These are phyloP conservation scores for Leptobrachium leishanense DNA, from an alignment of 2,113 vertebrate genomes.

Conservation along the genomic window DNA sequence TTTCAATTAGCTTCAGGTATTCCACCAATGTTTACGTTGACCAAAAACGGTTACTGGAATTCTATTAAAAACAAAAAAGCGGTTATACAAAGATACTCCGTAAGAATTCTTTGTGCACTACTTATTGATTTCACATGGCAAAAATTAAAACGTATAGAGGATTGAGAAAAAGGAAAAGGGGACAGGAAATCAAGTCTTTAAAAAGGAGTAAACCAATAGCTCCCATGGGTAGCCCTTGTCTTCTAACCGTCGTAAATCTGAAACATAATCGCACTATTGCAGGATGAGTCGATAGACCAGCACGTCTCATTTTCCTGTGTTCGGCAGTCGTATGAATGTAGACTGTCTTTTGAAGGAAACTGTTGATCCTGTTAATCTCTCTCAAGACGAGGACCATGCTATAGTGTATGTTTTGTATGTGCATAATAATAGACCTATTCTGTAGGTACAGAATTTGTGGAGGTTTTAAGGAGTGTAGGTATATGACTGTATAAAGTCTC, in stretches of 20 bases:
- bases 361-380: slow-evolving; percentile 40
- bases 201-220: slow-evolving; percentile 67
- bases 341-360: slow-evolving; percentile 25
- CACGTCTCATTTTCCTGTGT: slow-evolving; percentile 53
- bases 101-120: too few species aligned
- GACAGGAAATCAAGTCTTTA: slow-evolving; percentile 50
- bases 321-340: slow-evolving; percentile 36
- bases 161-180: slow-evolving; percentile 14
- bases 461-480: not conserved
- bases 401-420: slow-evolving; percentile 4
- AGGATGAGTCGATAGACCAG: slow-evolving; percentile 62
- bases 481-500: not conserved
- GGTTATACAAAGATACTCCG: not conserved
- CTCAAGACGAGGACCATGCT: slow-evolving; percentile 13
- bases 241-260: slow-evolving; percentile 69
- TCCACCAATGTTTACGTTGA: slow-evolving; percentile 57
- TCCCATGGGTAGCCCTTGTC: slow-evolving; percentile 61
- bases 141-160: slow-evolving; percentile 11
- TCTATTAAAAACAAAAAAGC: not conserved
- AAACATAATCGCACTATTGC: slow-evolving; percentile 65
- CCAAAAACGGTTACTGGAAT: slow-evolving; percentile 37
- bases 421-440: slow-evolving; percentile 9
- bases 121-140: not conserved
- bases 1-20: slow-evolving; percentile 51
- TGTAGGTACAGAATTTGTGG: not conserved